Evolutionary conservation across 2,888 invertebrate species (phyloP).

Genomic region (Dyspetes luteomarginatus): DNA sequence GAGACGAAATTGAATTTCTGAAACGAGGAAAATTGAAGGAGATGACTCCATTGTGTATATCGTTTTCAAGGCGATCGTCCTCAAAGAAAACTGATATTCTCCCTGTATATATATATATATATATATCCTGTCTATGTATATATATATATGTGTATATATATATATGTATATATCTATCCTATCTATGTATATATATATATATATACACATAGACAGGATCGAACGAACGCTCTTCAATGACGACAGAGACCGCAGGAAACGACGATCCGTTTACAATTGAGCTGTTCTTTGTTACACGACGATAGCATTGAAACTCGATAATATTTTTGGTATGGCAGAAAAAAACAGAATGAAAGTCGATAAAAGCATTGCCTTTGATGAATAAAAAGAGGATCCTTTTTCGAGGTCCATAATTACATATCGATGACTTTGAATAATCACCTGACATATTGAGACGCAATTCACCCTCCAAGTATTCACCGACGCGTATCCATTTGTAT

Average conservation of each 20-base stretch:
- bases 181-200: background rate
- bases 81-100: background rate
- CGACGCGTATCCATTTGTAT: conserved; percentile 94
- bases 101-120: background rate
- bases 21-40: conserved; percentile 64
- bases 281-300: background rate
- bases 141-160: background rate
- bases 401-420: background rate
- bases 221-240: background rate
- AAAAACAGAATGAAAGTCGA: background rate
- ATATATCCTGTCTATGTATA: background rate
- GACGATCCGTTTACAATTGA: too few relatives aligned
- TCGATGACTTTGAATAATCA: conserved; percentile 80
- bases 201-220: background rate
- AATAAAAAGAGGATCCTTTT: conserved; percentile 7
- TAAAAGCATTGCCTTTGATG: conserved; percentile 20
- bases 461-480: conserved; percentile 93
- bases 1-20: conserved; percentile 93
- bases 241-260: too few relatives aligned
- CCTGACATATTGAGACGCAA: conserved; percentile 91
- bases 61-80: conserved; percentile 13
- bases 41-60: conserved; percentile 33
- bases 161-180: background rate
- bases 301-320: background rate
- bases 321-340: background rate